Evolutionary conservation across 2,113 vertebrate genomes (phyloP).

Genomic region (Geococcyx californianus): DNA sequence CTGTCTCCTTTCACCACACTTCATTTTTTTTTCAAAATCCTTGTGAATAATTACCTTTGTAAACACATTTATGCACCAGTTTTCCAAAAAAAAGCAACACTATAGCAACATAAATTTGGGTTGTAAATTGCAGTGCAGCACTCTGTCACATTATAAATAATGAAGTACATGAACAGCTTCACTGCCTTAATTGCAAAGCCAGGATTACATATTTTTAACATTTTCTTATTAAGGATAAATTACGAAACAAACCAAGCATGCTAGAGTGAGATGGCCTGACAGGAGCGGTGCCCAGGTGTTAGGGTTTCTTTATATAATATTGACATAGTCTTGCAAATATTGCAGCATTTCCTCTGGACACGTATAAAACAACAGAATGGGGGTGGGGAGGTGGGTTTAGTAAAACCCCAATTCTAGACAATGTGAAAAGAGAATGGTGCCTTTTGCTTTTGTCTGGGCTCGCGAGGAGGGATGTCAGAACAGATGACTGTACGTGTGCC

Average conservation of each 20-base stretch:
- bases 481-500: accelerated
- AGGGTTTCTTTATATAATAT: background rate
- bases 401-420: no score
- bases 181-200: background rate
- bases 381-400: no score
- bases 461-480: background rate
- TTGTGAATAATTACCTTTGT: background rate
- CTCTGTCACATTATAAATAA: background rate
- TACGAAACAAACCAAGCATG: background rate
- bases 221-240: slow-evolving; percentile 14
- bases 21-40: background rate
- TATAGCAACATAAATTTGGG: background rate
- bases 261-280: background rate
- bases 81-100: background rate
- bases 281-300: background rate
- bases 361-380: background rate
- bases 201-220: background rate
- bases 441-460: background rate
- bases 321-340: background rate
- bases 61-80: background rate
- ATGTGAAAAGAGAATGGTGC: background rate
- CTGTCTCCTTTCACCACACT: background rate
- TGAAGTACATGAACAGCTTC: background rate
- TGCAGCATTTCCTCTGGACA: background rate
- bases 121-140: background rate